Evolutionary conservation across 2,888 invertebrate species (phyloP).

Genomic region (Onchidella celtica): DNA sequence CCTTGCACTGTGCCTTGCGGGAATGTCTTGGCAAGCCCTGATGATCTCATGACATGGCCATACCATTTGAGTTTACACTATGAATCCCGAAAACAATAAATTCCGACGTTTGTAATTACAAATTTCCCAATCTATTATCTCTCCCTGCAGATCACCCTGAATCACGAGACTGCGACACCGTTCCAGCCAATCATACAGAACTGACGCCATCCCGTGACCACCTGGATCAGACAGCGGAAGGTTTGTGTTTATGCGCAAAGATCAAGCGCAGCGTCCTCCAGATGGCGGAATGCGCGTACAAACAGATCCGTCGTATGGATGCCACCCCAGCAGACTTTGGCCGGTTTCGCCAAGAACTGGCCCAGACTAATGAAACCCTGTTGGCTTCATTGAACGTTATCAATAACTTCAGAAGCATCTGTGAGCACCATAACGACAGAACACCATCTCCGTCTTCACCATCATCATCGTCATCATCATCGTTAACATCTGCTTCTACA

Average conservation of each 20-base stretch:
- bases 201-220: neutral
- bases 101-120: too few species aligned
- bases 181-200: neutral
- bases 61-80: too few species aligned
- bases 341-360: slow-evolving; percentile 63
- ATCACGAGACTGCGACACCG: too few species aligned
- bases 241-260: slow-evolving; percentile 63
- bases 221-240: neutral
- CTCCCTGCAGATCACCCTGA: too few species aligned
- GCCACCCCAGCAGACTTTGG: slow-evolving; percentile 61
- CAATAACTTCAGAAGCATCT: slow-evolving; percentile 62
- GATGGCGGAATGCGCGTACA: slow-evolving; percentile 68
- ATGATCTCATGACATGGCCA: too few species aligned
- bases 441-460: neutral
- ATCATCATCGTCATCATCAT: too few species aligned
- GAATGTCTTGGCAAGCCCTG: too few species aligned
- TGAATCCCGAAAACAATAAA: too few species aligned
- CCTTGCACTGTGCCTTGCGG: too few species aligned
- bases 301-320: slow-evolving; percentile 61
- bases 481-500: too few species aligned
- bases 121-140: too few species aligned
- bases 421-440: slow-evolving; percentile 58
- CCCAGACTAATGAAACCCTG: slow-evolving; percentile 62
- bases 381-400: slow-evolving; percentile 62
- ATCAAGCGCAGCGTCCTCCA: slow-evolving; percentile 67